Evolutionary conservation across 2,888 invertebrate species (phyloP).

Genomic region (Lepetodrilus schrolli): DNA sequence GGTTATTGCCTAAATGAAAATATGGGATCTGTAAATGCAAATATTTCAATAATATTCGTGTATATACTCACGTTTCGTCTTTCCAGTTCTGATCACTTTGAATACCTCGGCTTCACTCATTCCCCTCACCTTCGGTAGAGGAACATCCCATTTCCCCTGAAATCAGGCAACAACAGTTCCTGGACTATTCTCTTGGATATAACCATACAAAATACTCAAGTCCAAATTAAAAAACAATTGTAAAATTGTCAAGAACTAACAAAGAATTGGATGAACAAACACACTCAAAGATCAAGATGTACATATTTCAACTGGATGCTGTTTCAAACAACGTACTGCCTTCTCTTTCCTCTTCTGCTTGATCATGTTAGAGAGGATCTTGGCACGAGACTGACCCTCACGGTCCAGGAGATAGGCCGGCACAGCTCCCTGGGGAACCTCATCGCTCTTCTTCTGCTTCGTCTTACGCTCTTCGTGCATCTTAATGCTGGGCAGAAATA

Average conservation of each 20-base stretch:
- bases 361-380: conserved; percentile 98
- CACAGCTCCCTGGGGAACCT: conserved; percentile 90
- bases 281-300: background rate
- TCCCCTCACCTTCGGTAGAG: conserved; percentile 97
- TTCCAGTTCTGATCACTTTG: conserved; percentile 92
- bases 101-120: conserved; percentile 98
- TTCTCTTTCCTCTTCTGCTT: conserved; percentile 99
- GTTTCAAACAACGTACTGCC: conserved; percentile 78
- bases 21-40: no score
- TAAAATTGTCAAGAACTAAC: no score
- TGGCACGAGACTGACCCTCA: conserved; percentile 93
- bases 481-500: conserved; percentile 84
- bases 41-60: no score
- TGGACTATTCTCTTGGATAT: no score
- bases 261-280: no score
- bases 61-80: conserved; percentile 83
- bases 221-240: no score
- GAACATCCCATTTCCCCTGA: conserved; percentile 98
- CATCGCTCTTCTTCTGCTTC: conserved; percentile 83
- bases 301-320: background rate
- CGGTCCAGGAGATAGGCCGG: conserved; percentile 98
- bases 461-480: conserved; percentile 96
- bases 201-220: no score
- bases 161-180: no score
- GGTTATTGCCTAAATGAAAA: background rate